These are phyloP conservation scores for Drosophila punjabiensis DNA, from an alignment of 1,140 invertebrate species.

Conservation along the genomic window DNA sequence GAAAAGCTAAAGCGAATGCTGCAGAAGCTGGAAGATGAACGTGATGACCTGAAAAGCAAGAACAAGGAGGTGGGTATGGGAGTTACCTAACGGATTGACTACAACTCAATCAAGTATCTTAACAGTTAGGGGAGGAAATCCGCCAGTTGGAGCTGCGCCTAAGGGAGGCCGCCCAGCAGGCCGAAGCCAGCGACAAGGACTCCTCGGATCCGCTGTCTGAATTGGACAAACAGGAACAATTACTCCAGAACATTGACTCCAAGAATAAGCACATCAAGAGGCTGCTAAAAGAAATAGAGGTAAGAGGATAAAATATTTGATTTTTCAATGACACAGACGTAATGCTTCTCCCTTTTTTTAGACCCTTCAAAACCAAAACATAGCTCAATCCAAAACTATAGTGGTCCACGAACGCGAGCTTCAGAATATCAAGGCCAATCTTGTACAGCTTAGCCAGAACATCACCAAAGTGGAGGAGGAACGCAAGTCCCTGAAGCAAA, in stretches of 20 bases:
- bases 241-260: slow-evolving; percentile 78
- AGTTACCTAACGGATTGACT: background rate
- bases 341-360: slow-evolving; percentile 14
- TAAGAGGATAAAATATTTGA: slow-evolving; percentile 6
- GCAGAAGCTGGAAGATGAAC: slow-evolving; percentile 72
- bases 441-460: slow-evolving; percentile 68
- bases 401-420: slow-evolving; percentile 70
- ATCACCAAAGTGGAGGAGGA: slow-evolving; percentile 67
- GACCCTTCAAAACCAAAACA: slow-evolving; percentile 78
- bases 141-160: slow-evolving; percentile 70
- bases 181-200: slow-evolving; percentile 80
- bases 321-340: background rate
- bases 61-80: slow-evolving; percentile 56
- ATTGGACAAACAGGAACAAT: slow-evolving; percentile 80
- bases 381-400: slow-evolving; percentile 77
- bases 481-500: slow-evolving; percentile 56
- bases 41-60: slow-evolving; percentile 58
- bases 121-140: slow-evolving; percentile 69
- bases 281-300: slow-evolving; percentile 79
- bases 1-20: slow-evolving; percentile 80
- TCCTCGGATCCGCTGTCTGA: slow-evolving; percentile 83
- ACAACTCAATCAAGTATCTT: background rate
- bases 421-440: slow-evolving; percentile 54
- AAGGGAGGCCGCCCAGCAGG: slow-evolving; percentile 63
- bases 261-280: slow-evolving; percentile 85